A percentile compares a stretch with the other conserved stretches of the same genome.
phyloP scores from a whole-genome alignment of 30 jellyfish, hydroid and myxozoan genomes.

The Nemopilema nomurai region DNA sequence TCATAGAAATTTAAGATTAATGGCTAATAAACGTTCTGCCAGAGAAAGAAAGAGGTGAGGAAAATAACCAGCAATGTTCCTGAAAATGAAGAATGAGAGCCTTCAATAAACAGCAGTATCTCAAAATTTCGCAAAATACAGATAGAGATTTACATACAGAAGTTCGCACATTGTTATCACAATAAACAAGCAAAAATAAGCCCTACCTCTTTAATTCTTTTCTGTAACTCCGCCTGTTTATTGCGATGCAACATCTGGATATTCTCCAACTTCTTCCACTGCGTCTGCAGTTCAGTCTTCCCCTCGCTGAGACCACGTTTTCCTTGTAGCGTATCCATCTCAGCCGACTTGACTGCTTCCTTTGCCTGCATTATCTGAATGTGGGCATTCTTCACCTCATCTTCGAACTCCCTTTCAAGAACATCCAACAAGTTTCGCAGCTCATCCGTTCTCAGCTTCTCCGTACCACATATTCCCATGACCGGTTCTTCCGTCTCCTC shows the following conservation, averaged over 20 bases:
- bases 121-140: too few species aligned
- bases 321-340: slow-evolving; percentile 86
- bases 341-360: slow-evolving; percentile 87
- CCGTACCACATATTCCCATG: slow-evolving; percentile 26
- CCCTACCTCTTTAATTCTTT: slow-evolving; percentile 58
- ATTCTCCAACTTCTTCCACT: slow-evolving; percentile 83
- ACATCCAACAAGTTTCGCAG: slow-evolving; percentile 54
- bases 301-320: slow-evolving; percentile 90
- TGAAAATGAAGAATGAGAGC: too few species aligned
- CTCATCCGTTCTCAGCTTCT: slow-evolving; percentile 47
- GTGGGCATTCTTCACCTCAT: slow-evolving; percentile 84
- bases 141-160: too few species aligned
- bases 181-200: background rate
- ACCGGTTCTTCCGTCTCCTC: slow-evolving; percentile 13
- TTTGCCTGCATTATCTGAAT: slow-evolving; percentile 81
- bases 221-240: slow-evolving; percentile 77
- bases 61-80: too few species aligned
- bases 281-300: slow-evolving; percentile 73
- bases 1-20: background rate
- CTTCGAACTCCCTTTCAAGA: slow-evolving; percentile 82
- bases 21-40: too few species aligned
- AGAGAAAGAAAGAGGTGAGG: too few species aligned
- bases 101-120: too few species aligned
- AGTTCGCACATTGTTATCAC: too few species aligned
- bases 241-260: slow-evolving; percentile 73